Evolutionary conservation across 2,888 invertebrate species (phyloP).

Genomic region (Atrina japonica): DNA sequence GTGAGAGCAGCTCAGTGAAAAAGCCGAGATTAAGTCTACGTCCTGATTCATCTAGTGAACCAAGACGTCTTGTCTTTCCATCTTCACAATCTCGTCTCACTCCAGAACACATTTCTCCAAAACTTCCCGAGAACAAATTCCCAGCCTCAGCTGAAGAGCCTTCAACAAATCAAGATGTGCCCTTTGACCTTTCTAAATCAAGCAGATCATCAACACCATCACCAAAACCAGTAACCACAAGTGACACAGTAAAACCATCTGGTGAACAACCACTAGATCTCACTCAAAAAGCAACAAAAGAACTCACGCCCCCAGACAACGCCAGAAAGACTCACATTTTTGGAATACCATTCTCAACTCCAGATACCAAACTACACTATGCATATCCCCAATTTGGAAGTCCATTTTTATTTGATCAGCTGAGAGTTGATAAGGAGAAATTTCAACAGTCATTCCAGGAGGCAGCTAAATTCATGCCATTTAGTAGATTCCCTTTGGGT

Average conservation of each 20-base stretch:
- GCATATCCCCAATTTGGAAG: constrained; percentile 85
- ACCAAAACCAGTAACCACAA: constrained; percentile 43
- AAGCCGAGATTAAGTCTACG: constrained; percentile 15
- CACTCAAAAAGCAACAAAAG: constrained; percentile 89
- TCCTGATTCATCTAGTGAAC: not conserved
- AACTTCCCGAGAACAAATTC: not conserved
- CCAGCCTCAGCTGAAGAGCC: not conserved
- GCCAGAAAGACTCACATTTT: constrained; percentile 76
- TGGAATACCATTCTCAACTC: constrained; percentile 62
- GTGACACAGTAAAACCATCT: constrained; percentile 81
- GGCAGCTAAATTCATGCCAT: constrained; percentile 64
- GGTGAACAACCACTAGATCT: constrained; percentile 86
- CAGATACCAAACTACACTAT: constrained; percentile 80
- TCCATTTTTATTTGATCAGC: constrained; percentile 63
- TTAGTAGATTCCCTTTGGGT: constrained; percentile 69
- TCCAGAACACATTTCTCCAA: constrained; percentile 1
- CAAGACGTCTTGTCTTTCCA: not conserved
- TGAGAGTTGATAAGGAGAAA: constrained; percentile 74
- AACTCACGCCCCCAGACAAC: constrained; percentile 69
- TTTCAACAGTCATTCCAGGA: constrained; percentile 60
- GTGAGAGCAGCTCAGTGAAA: constrained; percentile 54
- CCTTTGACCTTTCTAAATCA: constrained; percentile 68
- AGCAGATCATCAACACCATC: constrained; percentile 40
- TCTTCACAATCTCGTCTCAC: not conserved
- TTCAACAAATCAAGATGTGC: constrained; percentile 40